Conservation (phyloP, 2,797 vertebrate genomes). For the Notamacropus eugenii region DNA sequence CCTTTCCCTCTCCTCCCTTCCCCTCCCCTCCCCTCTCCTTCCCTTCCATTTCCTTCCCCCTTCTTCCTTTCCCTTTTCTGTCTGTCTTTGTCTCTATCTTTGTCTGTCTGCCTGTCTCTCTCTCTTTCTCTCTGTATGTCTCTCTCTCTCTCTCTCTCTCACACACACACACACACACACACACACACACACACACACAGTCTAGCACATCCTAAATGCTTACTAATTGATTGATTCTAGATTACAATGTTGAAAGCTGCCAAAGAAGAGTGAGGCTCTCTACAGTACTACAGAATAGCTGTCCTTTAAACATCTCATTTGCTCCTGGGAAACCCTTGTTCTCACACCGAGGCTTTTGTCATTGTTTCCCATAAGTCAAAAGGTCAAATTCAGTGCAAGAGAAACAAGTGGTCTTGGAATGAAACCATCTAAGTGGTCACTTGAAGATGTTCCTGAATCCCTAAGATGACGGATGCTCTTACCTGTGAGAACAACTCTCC, state of each 20-base stretch:
- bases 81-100: no score
- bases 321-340: constrained; percentile 64
- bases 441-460: constrained; percentile 9
- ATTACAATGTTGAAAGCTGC: constrained; percentile 51
- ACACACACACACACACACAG: no score
- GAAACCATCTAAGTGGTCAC: constrained; percentile 2
- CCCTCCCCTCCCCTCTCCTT: no score
- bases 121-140: no score
- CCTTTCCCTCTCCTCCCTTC: no score
- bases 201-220: not conserved
- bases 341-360: constrained; percentile 68
- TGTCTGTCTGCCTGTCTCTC: no score
- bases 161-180: no score
- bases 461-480: constrained; percentile 35
- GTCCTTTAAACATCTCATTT: constrained; percentile 67
- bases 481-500: not conserved
- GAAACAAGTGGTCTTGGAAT: constrained; percentile 61
- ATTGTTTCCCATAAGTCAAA: constrained; percentile 67
- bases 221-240: not conserved
- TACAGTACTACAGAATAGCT: constrained; percentile 39
- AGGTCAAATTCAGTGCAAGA: constrained; percentile 69
- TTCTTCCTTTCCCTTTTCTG: no score
- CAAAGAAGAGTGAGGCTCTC: constrained; percentile 61
- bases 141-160: no score
- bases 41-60: not conserved